Conservation (phyloP, 1,140 invertebrate genomes). For the Papilio helenus region DNA sequence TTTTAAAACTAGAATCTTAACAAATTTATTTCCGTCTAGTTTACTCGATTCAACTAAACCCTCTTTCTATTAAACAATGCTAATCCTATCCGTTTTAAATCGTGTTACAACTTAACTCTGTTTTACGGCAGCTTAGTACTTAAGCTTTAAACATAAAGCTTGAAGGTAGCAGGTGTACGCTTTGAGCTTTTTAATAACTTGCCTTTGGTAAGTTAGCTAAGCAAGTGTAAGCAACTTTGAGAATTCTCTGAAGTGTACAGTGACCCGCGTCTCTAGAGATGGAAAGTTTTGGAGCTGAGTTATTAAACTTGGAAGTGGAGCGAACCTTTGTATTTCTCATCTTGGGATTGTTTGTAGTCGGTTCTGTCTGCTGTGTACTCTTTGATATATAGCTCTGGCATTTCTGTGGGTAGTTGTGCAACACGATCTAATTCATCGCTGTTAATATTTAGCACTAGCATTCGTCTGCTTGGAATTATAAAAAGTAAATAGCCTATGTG, state of each 20-base stretch:
- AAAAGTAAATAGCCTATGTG: no score
- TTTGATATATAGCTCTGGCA: background rate
- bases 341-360: background rate
- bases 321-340: background rate
- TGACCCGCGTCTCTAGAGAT: slow-evolving; percentile 22
- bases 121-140: slow-evolving; percentile 1
- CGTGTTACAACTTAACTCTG: slow-evolving; percentile 2
- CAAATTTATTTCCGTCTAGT: background rate
- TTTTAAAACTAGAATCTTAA: background rate
- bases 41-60: background rate
- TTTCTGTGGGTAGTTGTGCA: background rate
- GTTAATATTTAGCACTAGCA: background rate
- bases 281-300: background rate
- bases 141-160: background rate
- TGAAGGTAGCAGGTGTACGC: slow-evolving; percentile 9
- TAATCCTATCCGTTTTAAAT: slow-evolving; percentile 24
- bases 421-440: background rate
- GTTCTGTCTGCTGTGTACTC: background rate
- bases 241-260: slow-evolving; percentile 6
- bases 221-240: slow-evolving; percentile 25
- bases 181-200: slow-evolving; percentile 22
- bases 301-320: slow-evolving; percentile 15
- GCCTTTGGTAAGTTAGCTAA: background rate
- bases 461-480: no score
- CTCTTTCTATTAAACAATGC: slow-evolving; percentile 7